Base-by-base conservation (phyloP, 2,888 invertebrate species). In the Venusia cambrica region DNA sequence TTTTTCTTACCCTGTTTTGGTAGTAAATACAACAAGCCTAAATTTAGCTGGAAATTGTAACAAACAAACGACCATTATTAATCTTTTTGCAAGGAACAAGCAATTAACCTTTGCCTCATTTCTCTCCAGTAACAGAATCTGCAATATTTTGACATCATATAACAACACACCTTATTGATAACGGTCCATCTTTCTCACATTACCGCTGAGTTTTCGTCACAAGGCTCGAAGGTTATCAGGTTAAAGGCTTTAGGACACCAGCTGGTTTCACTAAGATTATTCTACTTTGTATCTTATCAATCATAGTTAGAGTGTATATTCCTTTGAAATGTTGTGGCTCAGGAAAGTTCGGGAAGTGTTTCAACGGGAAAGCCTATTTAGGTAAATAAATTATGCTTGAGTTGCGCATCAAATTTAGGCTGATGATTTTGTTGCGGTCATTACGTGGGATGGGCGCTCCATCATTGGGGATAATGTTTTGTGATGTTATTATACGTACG, bases 191-290 rank as follows among this genome's bases (percentile, higher is more conserved):
- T 42, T 35, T 48, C 48, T 59, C 54, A 38, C 48, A 28, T 53
- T 46, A 45, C 56, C 47, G 44, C 57, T 51, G 55, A 44, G 54
- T 57, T 59, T 51, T 56, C 50, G 45, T 46, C 47, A 36, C 37
- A 45, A 51, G 60, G 69, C 68, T 71, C 65, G 59, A 43, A 68
- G 70, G 72, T 68, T 63, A 69, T 65, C 50, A 54, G 56, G 63
- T 58, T 60, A 57, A 55, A 54, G 51, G 54, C 50, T 56, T 51
- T 42, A 5, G 45, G 31, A 49, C 42, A 45, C 29, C 45, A 48
- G 48, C 47, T 47, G 45, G 26, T 37, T n/a, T n/a, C n/a, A n/a
- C n/a, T n/a, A n/a, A n/a, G n/a, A n/a, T n/a, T n/a, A n/a, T n/a
- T n/a, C n/a, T n/a, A n/a, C n/a, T n/a, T n/a, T n/a, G n/a, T n/a